Evolutionary conservation across 2,797 vertebrate species (phyloP), one percentile per base, ranked within the genome.

Genomic region (Amblyraja radiata): DNA sequence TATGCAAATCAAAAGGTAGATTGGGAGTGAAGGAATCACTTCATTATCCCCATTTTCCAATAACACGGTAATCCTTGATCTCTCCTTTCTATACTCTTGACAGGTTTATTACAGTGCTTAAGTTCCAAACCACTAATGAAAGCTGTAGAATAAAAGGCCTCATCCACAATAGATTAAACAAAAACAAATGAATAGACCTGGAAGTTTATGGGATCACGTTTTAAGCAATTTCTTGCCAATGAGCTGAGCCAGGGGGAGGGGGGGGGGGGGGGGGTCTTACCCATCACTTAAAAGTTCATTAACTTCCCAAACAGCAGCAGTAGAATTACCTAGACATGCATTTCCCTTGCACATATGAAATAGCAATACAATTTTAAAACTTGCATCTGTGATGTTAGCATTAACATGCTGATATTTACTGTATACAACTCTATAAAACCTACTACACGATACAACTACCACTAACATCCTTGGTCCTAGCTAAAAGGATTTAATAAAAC

Each of bases 401-500:
- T 36, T 39, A 91, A 74, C 90, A 92, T 92, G 90, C 90, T 92
- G 68, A 92, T 46, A 90, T 92, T 92, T 92, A 92, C 21, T 92
- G 39, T 92, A 92, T 71, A 92, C 68, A 10, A 90, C 6, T 90
- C 88, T 73, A 91, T 11, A 90, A 73, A 90, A 90, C 65, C 71
- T 36, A 71, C 86, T 90, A 71, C 32, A 32, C 71, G 92, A 54
- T 39, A 74, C 90, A 88, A 63, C 61, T 65, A 92, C 46, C 36
- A 92, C 39, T 74, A 92, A 91, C 18, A 46, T n/a, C 23, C 71
- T n/a, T 92, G 39, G 11, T 39, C 73, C 1, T 11, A 46, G 39
- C 13, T 13, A 28, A 74, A 28, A 39, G 71, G 61, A 32, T 32
- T 61, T 68, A 65, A n/a, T n/a, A 65, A 88, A 88, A 68, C 58